Evolutionary conservation across 2,888 invertebrate species (phyloP), one percentile per base, ranked within the genome.

Genomic region (Rotaria magnacalcarata): DNA sequence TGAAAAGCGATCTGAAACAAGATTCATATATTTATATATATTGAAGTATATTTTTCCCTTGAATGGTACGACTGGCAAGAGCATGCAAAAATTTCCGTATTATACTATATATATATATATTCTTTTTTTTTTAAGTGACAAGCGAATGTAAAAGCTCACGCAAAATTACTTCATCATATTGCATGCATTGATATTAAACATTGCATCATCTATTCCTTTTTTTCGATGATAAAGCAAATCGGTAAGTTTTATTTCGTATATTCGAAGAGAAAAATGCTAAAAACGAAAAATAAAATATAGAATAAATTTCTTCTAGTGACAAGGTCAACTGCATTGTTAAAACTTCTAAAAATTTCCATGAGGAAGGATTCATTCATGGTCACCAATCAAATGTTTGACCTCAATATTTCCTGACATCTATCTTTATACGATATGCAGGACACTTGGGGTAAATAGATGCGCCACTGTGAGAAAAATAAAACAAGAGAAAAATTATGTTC

Each of bases 141-240:
- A 67, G 34, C 67, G 34, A 34, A 67, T 19, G 34, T 19, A 67
- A 67, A 34, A 67, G 67, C 67, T 67, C 67, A 67, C 67, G 67
- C 67, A 67, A 67, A 67, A 67, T 67, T 67, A 67, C 67, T 67
- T 67, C 67, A 67, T 19, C 5, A 19, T 67, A 41, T 67, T 67
- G 67, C 67, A 27, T 19, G 34, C 34, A 41, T 41, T 67, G 34
- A 16, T 41, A 34, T 67, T 6, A 27, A 67, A 34, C 67, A 67
- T 67, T 67, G 67, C 67, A 34, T 67, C 67, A 67, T 67, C 67
- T 67, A 7, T 56, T 67, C 34, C 34, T 67, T 34, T 67, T 67
- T 34, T 67, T 67, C 19, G 7, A 34, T 6, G 16, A 0, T 1
- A 34, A 19, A 67, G 16, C 6, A 34, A 34, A 67, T 52, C 4